Evolutionary conservation across 2,888 invertebrate species (phyloP).

Genomic region (Plebejus argus): DNA sequence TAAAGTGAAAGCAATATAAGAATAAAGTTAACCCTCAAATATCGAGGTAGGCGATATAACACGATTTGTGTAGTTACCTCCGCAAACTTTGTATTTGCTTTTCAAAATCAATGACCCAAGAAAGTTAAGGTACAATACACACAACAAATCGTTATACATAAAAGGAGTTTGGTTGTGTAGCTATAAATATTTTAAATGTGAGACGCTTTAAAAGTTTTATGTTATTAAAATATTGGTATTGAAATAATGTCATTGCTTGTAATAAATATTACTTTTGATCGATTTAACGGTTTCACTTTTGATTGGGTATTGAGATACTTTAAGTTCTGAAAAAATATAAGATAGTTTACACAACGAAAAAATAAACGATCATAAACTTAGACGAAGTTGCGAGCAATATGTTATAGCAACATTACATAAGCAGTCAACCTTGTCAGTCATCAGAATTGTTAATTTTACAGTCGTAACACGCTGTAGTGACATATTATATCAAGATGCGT

Average conservation of each 20-base stretch:
- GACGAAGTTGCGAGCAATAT: not conserved
- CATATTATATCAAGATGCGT: not conserved
- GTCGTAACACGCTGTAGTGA: not conserved
- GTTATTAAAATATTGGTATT: no score
- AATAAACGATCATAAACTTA: no score
- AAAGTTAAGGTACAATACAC: not conserved
- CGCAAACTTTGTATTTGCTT: not conserved
- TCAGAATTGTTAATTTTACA: not conserved
- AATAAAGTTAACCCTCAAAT: conserved; percentile 11
- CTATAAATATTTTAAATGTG: no score
- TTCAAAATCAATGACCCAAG: conserved; percentile 6
- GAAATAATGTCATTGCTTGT: no score
- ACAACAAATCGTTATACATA: not conserved
- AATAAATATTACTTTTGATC: no score
- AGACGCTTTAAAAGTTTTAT: no score
- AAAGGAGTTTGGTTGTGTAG: not conserved
- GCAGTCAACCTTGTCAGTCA: not conserved
- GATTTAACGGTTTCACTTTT: no score
- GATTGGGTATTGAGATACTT: no score
- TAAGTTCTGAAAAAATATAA: no score
- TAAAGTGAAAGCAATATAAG: conserved; percentile 17
- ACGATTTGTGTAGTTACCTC: not conserved
- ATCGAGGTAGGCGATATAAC: not conserved
- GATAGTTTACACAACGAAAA: no score
- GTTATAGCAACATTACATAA: not conserved